Base-by-base conservation (phyloP, 2,888 invertebrate genomes). In the Cryptocephalus primarius region DNA sequence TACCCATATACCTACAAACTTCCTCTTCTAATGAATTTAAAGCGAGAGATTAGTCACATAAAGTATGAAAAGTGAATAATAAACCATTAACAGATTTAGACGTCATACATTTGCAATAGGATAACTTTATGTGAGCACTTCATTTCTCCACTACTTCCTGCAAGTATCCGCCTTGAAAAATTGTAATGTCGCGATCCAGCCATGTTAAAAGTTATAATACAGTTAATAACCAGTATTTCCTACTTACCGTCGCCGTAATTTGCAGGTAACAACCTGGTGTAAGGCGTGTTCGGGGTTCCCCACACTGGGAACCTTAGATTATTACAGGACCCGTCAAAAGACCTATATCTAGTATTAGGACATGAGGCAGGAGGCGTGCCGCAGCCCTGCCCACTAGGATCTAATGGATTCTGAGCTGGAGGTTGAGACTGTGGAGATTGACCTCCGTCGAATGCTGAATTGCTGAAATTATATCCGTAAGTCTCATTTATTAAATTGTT, bases 301-400 rank as follows among this genome's bases (percentile, higher is more conserved):
- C 87, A 83, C 8, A 80, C 77, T 0, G 95, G 89, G 55, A 86
- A 79, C 48, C 78, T 73, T 42, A 88, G 69, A 69, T 99, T 97
- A 68, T 99, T 99, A 66, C 99, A 99, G 1, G 91, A 83, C 0
- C 97, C 97, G 66, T 97, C 96, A 51, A 85, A 78, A 1, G 87
- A 77, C 40, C 88, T 75, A 67, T 91, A 94, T 43, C 80, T 78
- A 1, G 76, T 72, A 33, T 74, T 72, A 9, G 68, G 59, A 41
- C 60, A 60, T 32, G 48, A 44, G 9, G 53, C 43, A 22, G 60
- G 60, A 1, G 52, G 42, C 11, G 50, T 56, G 8, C 56, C 59
- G 43, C 60, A 60, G 32, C 60, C 60, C 31, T 54, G 40, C 4
- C 47, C 47, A 9, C 50, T 44, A 8, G 53, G 51, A 46, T 53